Base-by-base conservation (phyloP, 1,140 invertebrate genomes). In the Phthorimaea operculella region DNA sequence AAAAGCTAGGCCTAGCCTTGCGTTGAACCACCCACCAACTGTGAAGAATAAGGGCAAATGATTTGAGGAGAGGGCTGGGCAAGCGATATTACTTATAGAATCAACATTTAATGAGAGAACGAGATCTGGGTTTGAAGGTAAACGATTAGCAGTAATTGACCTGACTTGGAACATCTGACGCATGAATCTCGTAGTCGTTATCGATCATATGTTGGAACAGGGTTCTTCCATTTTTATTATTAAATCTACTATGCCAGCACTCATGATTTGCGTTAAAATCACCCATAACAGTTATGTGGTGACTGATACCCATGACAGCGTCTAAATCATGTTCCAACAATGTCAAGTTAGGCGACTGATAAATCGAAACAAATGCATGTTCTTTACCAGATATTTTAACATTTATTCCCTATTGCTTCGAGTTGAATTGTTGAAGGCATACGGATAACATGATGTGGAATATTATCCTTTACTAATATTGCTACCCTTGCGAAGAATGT, bases 321-420 rank as follows among this genome's bases (percentile, higher is more conserved):
- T 54, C 44, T 16, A 54, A 33, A 14, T 54, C 52, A 54, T 48
- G 2, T 14, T 4, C n/a, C 9, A 47, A 0, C 14, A 54, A 16
- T 8, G 39, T 12, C 14, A 54, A 34, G 33, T 47, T 54, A 33
- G 52, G 52, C 7, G 52, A 54, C n/a, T 54, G 52, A n/a, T 54
- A 54, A 1, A 16, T 36, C 4, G 52, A 54, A 3, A 47, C 6
- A 12, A 54, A 15, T 1, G 33, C 10, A n/a, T 16, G n/a, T 4
- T 53, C 16, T 3, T 6, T 4, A 7, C 9, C 9, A 54, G 42
- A 16, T 5, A 54, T 15, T 33, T n/a, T 15, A n/a, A 54, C 8
- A 4, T n/a, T 2, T 4, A 54, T 14, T 36, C 42, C n/a, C 52
- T n/a, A 54, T 33, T 5, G 42, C 17, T 48, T 54, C 52, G 15